phyloP scores from a whole-genome alignment of 2,113 vertebrate genomes.

The Mirza zaza region DNA sequence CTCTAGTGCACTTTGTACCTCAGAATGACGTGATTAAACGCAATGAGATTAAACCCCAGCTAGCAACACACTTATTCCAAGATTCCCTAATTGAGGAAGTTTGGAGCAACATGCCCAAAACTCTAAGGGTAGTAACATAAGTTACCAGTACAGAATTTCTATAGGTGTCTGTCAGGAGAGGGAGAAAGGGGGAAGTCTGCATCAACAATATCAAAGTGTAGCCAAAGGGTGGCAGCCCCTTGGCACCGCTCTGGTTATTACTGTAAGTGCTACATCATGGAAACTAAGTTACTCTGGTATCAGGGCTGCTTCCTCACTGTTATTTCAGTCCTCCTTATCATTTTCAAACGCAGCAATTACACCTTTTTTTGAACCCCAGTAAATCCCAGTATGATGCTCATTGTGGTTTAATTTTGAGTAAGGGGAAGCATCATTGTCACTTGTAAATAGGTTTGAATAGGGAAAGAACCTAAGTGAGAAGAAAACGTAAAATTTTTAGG shows the following conservation, averaged over 20 bases:
- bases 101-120: neutral
- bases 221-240: neutral
- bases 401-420: neutral
- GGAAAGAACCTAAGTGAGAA: neutral
- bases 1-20: neutral
- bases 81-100: neutral
- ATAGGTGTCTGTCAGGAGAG: neutral
- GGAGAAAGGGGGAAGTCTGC: neutral
- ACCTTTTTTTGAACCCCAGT: neutral
- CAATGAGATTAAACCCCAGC: neutral
- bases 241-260: neutral
- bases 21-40: neutral
- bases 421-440: neutral
- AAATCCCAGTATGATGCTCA: neutral
- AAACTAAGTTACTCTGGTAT: neutral
- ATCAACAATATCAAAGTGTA: neutral
- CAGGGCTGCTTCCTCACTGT: neutral
- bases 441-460: conserved; percentile 30
- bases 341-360: neutral
- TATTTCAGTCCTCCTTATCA: neutral
- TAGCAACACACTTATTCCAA: neutral
- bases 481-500: neutral
- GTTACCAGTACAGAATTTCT: neutral
- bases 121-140: neutral
- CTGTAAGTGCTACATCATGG: neutral